Evolutionary conservation across 2,113 vertebrate genomes (phyloP), one percentile per base, ranked within the genome.

Genomic region (Bothrops jararaca): DNA sequence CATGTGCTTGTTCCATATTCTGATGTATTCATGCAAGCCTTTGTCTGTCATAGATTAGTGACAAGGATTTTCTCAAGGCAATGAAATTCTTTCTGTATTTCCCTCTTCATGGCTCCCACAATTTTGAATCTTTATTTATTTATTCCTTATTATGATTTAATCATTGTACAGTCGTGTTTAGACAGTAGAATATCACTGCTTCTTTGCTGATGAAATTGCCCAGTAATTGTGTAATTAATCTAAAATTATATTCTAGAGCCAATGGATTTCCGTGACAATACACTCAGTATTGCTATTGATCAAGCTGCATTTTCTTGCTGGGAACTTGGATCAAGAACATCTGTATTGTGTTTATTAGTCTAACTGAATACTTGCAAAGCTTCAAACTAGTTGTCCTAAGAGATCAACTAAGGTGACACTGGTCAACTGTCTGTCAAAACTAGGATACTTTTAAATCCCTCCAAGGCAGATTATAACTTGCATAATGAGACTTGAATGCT

Each of bases 1-100:
- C 94, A 94, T 88, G 92, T 12, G 90, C 93, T 92, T 39, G 39
- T 69, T 91, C 92, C 85, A 26, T 57, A 91, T 26, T 1, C 60
- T 95, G 39, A 89, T 1, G n/a, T 90, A 93, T 91, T 85, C 92
- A n/a, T 89, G 12, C 24, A n/a, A 24, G 3, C 74, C 29, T 91
- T 91, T 11, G 48, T 50, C n/a, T 5, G 34, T 12, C 85, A 39
- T 6, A 86, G 29, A 58, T 45, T 45, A 50, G 2, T 12, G 7
- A 45, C 90, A 86, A 48, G 24, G 39, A 57, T 85, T 45, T 10
- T 42, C 42, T 50, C 15, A 29, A 86, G 85, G 42, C 85, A 53
- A 29, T 15, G 29, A 26, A n/a, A 15, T 87, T 15, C 3, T 53
- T 87, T 53, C 20, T 5, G 0, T 29, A 6, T 24, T 86, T 15